Conservation (phyloP, 2,113 vertebrate genomes). For the Patagioenas fasciata region DNA sequence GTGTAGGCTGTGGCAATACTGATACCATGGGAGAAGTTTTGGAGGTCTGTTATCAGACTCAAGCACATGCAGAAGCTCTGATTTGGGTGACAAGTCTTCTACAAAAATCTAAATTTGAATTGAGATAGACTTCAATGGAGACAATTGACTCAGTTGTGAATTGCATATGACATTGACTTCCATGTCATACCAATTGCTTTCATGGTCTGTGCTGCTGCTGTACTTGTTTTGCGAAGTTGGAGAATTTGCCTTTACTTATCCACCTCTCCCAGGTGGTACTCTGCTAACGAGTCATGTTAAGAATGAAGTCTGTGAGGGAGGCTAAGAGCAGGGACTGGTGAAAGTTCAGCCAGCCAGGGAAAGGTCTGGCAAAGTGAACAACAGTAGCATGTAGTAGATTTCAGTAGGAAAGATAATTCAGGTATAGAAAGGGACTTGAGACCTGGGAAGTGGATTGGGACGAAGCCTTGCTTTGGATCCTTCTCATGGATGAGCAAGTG, state of each 20-base stretch:
- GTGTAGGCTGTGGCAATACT: background rate
- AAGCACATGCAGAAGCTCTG: background rate
- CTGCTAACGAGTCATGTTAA: background rate
- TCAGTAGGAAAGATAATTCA: background rate
- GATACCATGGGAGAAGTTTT: background rate
- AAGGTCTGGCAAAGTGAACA: background rate
- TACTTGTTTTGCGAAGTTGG: background rate
- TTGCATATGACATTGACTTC: no score
- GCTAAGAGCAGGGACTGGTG: background rate
- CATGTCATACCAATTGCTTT: background rate
- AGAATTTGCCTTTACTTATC: background rate
- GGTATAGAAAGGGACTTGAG: background rate
- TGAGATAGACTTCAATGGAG: no score
- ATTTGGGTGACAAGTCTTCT: background rate
- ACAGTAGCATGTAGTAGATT: background rate
- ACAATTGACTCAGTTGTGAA: no score
- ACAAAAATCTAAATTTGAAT: no score
- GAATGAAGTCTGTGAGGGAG: background rate
- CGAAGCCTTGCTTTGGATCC: background rate
- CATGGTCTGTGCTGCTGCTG: background rate
- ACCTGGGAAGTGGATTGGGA: background rate
- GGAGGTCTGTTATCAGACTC: background rate
- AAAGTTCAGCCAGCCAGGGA: background rate
- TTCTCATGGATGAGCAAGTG: background rate
- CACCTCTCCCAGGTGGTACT: background rate